Conservation (phyloP, 1,140 invertebrate genomes). For the Cotesia chilonis region DNA sequence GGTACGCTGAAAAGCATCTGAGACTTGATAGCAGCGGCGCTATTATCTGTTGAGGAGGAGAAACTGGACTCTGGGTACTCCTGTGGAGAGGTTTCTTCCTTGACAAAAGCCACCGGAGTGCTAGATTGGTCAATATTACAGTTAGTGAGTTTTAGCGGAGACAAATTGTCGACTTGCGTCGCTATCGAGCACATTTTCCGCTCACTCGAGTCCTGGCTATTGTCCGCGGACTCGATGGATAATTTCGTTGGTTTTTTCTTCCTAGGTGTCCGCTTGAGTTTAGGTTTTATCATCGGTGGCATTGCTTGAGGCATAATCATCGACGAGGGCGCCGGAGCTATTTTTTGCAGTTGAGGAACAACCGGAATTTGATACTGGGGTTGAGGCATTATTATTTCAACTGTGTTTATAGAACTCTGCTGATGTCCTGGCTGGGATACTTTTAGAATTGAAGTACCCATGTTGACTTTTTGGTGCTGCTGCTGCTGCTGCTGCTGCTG, state of each 20-base stretch:
- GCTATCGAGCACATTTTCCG: conserved; percentile 39
- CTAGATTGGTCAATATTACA: conserved; percentile 20
- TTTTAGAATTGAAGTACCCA: conserved; percentile 21
- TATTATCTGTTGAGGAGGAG: conserved; percentile 2
- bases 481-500: too few species aligned
- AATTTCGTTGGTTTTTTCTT: conserved; percentile 38
- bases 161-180: conserved; percentile 39
- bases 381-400: conserved; percentile 26
- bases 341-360: conserved; percentile 1
- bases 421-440: neutral
- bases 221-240: neutral
- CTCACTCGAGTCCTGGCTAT: neutral
- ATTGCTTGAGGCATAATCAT: neutral
- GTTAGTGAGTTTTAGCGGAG: neutral
- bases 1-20: conserved; percentile 7
- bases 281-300: conserved; percentile 6
- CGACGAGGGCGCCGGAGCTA: neutral
- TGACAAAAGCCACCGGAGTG: neutral
- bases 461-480: neutral
- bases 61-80: neutral
- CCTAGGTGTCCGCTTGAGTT: conserved; percentile 26
- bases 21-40: conserved; percentile 12
- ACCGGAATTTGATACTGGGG: conserved; percentile 17
- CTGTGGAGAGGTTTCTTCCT: neutral
- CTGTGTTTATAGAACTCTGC: neutral